Conservation (phyloP, 2,888 invertebrate genomes). For the Machimus atricapillus region DNA sequence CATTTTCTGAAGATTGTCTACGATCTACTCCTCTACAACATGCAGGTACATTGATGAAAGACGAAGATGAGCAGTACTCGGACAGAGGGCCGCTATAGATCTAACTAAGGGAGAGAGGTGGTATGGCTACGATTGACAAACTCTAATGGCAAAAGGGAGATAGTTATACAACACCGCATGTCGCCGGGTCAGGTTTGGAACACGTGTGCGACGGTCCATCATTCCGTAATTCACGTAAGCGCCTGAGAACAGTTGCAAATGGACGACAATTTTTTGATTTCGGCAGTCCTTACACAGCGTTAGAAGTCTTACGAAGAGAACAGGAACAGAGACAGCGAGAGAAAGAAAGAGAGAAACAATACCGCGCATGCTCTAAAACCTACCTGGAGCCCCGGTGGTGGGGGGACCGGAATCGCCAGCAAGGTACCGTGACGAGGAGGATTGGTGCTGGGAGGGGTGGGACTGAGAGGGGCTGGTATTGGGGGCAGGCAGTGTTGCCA, state of each 20-base stretch:
- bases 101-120: neutral
- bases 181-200: conserved; percentile 7
- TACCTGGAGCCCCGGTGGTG: conserved; percentile 55
- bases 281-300: neutral
- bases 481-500: conserved; percentile 45
- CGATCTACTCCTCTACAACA: neutral
- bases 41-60: neutral
- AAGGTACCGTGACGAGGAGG: conserved; percentile 47
- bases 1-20: neutral
- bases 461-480: conserved; percentile 48
- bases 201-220: conserved; percentile 40
- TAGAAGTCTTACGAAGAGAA: neutral
- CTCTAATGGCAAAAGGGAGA: neutral
- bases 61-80: neutral
- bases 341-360: conserved; percentile 15
- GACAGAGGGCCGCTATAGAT: neutral
- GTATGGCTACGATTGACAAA: neutral
- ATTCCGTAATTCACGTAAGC: conserved; percentile 45
- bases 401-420: conserved; percentile 56
- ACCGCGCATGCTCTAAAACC: conserved; percentile 60
- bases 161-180: conserved; percentile 45
- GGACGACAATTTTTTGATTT: neutral
- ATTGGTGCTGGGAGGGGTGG: conserved; percentile 45
- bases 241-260: conserved; percentile 44
- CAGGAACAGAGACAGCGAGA: neutral